These are phyloP conservation scores for Nebria brevicollis DNA, from an alignment of 2,888 invertebrate species.

Conservation along the genomic window DNA sequence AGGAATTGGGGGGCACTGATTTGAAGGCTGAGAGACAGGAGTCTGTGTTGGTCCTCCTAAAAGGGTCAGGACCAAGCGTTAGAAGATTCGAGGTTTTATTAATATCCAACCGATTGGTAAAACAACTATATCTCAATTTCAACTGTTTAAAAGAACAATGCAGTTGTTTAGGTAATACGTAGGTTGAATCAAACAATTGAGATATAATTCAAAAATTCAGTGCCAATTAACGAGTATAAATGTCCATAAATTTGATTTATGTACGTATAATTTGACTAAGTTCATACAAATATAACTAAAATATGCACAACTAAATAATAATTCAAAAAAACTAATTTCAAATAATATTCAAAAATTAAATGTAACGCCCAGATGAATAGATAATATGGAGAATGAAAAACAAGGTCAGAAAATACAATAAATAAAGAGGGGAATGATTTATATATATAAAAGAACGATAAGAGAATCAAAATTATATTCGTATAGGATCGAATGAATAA, in stretches of 20 bases:
- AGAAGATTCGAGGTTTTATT: slow-evolving; percentile 9
- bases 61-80: slow-evolving; percentile 38
- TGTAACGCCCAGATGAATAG: slow-evolving; percentile 46
- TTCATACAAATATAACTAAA: neutral
- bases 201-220: neutral
- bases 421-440: slow-evolving; percentile 30
- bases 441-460: slow-evolving; percentile 18
- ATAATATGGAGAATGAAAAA: slow-evolving; percentile 42
- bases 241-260: neutral
- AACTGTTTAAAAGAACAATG: neutral
- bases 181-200: neutral
- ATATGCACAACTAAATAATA: slow-evolving; percentile 25
- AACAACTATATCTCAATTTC: neutral
- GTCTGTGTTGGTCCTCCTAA: slow-evolving; percentile 36
- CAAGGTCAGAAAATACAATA: slow-evolving; percentile 41
- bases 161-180: neutral
- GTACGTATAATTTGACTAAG: neutral
- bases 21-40: slow-evolving; percentile 45
- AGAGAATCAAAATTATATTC: slow-evolving; percentile 15
- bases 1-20: slow-evolving; percentile 32
- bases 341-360: slow-evolving; percentile 40
- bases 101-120: neutral
- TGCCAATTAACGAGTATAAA: neutral
- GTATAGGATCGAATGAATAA: slow-evolving; percentile 6
- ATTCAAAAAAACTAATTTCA: slow-evolving; percentile 28